Conservation (phyloP, 2,888 invertebrate genomes). For the Erpobdella octoculata region DNA sequence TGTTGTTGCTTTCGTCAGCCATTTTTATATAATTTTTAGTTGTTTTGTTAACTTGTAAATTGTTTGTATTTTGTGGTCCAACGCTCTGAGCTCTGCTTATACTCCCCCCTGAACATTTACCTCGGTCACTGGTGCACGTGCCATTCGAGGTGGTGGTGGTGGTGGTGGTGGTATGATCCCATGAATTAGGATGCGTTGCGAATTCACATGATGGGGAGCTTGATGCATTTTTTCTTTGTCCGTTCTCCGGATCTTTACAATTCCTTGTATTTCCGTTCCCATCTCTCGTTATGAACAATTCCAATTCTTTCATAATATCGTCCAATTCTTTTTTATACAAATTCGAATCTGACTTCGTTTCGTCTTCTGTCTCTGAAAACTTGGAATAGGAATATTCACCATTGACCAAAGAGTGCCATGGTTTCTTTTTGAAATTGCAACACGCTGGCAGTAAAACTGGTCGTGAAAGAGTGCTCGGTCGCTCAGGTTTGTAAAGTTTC, state of each 20-base stretch:
- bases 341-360: constrained; percentile 4
- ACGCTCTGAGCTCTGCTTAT: too few species aligned
- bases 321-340: constrained; percentile 25
- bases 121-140: too few species aligned
- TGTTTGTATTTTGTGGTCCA: not conserved
- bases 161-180: too few species aligned
- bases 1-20: not conserved
- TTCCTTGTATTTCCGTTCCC: not conserved
- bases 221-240: too few species aligned
- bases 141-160: too few species aligned
- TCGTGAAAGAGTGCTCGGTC: constrained; percentile 23
- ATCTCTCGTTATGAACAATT: not conserved
- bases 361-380: not conserved
- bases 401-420: constrained; percentile 25
- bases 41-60: not conserved
- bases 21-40: not conserved
- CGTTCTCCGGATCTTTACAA: not conserved
- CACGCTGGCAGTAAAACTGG: constrained; percentile 26
- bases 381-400: constrained; percentile 25
- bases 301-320: constrained; percentile 21
- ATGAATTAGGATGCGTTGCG: too few species aligned
- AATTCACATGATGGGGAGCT: too few species aligned
- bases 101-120: too few species aligned
- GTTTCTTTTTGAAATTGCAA: constrained; percentile 24
- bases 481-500: constrained; percentile 13